phyloP scores from a whole-genome alignment of 2,113 vertebrate species.

The Alethe castanea region DNA sequence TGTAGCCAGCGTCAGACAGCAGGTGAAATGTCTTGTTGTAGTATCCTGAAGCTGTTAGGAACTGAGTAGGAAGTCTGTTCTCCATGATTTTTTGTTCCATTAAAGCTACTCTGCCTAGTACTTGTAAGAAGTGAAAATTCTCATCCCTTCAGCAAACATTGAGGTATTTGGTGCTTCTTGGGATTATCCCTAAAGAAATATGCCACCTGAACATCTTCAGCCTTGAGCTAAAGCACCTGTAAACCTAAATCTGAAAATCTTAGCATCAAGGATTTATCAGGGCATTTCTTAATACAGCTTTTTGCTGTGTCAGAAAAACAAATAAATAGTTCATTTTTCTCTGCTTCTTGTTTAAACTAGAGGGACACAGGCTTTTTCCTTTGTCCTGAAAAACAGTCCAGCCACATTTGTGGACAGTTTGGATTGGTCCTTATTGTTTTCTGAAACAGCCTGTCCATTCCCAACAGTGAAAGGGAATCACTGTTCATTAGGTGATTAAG shows the following conservation, averaged over 20 bases:
- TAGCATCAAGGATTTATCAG: not conserved
- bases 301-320: not conserved
- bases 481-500: constrained; percentile 25
- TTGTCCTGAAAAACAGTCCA: not conserved
- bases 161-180: not conserved
- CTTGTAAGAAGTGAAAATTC: not conserved
- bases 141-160: constrained; percentile 9
- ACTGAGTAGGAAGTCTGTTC: not conserved
- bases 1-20: rapidly evolving
- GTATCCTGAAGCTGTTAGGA: not conserved
- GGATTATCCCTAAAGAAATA: not conserved
- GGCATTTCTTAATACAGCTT: not conserved
- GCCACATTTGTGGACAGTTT: not conserved
- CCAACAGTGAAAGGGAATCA: not conserved
- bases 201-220: not conserved
- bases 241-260: not conserved
- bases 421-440: not conserved
- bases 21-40: not conserved
- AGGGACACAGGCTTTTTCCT: not conserved
- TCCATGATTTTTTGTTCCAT: not conserved
- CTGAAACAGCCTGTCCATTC: not conserved
- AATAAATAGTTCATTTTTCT: not conserved
- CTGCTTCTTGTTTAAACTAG: not conserved
- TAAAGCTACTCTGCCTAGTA: not conserved
- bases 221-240: not conserved